Evolutionary conservation across 2,113 vertebrate genomes (phyloP).

Genomic region (Solea senegalensis): DNA sequence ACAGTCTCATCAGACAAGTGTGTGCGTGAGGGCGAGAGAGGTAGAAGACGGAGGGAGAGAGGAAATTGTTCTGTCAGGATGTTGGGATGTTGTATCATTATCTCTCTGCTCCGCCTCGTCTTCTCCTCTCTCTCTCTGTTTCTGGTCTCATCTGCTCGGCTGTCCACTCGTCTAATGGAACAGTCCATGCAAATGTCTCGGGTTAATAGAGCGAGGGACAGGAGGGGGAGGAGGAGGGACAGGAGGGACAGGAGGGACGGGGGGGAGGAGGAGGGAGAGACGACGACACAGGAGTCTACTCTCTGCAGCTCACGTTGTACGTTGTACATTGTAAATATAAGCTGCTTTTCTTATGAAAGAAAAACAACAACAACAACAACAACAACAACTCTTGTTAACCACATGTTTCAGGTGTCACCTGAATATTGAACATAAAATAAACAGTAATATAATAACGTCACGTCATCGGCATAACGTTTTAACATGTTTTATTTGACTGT

Average conservation of each 20-base stretch:
- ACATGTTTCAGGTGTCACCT: too few relatives aligned
- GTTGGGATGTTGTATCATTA: constrained; percentile 46
- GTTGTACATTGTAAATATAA: too few relatives aligned
- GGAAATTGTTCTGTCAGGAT: constrained; percentile 62
- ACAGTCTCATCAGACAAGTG: constrained; percentile 58
- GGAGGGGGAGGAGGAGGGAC: constrained; percentile 10
- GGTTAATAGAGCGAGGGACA: constrained; percentile 65
- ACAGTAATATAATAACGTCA: too few relatives aligned
- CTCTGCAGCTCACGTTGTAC: too few relatives aligned
- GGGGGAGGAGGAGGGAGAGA: not conserved
- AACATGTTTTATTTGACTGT: too few relatives aligned
- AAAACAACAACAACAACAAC: too few relatives aligned
- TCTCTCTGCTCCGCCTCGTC: constrained; percentile 27
- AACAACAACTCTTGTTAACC: too few relatives aligned
- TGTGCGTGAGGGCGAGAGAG: constrained; percentile 17
- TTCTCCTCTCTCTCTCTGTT: not conserved
- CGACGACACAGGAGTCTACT: not conserved
- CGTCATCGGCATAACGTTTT: too few relatives aligned
- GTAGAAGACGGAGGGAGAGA: constrained; percentile 7
- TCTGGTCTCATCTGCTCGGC: constrained; percentile 59
- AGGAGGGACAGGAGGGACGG: constrained; percentile 24
- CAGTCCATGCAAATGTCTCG: constrained; percentile 60
- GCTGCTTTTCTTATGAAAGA: too few relatives aligned
- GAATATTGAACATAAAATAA: too few relatives aligned
- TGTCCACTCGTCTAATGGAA: constrained; percentile 68